These are phyloP conservation scores for Luperina testacea DNA, from an alignment of 2,888 invertebrate genomes.

Conservation along the genomic window DNA sequence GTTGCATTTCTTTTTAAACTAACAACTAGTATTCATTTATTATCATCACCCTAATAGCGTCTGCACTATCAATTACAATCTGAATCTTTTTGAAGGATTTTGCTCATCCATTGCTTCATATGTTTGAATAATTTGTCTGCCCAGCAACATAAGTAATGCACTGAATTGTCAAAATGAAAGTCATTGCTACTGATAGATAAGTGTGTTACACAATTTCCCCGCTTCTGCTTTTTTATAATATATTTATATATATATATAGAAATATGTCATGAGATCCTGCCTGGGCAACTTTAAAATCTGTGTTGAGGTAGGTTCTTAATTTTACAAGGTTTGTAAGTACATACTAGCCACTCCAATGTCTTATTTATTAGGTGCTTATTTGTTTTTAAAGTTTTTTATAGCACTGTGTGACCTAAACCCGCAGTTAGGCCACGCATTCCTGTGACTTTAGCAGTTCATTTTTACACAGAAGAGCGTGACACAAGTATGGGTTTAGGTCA, in stretches of 20 bases:
- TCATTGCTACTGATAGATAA: no score
- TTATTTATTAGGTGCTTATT: no score
- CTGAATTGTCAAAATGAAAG: no score
- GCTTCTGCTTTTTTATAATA: neutral
- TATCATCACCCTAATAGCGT: neutral
- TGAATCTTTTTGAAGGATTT: no score
- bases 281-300: neutral
- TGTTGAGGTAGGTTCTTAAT: neutral
- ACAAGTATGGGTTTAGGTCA: neutral
- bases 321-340: neutral
- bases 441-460: no score
- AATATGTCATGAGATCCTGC: neutral
- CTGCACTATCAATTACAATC: no score
- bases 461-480: neutral
- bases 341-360: neutral
- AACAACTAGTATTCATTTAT: neutral
- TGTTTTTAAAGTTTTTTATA: neutral
- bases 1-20: neutral
- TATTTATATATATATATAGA: no score
- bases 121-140: no score
- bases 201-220: no score
- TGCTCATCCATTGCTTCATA: no score
- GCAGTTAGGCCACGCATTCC: no score
- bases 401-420: neutral
- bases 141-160: no score